Percentiles rank a stretch among this genome's conserved stretches.
These are phyloP conservation scores for Pseudococcus jackbeardsleyi DNA, from an alignment of 2,888 invertebrate genomes.

Conservation along the genomic window DNA sequence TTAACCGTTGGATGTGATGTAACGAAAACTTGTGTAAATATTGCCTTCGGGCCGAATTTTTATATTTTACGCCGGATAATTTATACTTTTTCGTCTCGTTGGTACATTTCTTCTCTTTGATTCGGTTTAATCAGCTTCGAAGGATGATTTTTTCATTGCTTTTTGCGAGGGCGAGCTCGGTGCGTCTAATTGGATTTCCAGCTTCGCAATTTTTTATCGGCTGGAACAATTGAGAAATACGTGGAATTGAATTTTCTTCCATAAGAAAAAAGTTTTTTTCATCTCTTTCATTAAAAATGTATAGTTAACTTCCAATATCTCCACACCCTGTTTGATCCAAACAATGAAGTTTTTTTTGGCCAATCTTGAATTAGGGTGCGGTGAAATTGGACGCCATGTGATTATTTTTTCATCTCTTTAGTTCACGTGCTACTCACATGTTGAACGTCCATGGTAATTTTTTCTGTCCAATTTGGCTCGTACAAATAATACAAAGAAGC, in stretches of 20 bases:
- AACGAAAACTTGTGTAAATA: slow-evolving; percentile 60
- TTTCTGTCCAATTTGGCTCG: background rate
- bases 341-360: slow-evolving; percentile 14
- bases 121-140: background rate
- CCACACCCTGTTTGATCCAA: background rate
- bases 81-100: slow-evolving; percentile 42
- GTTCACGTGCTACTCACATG: slow-evolving; percentile 14
- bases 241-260: background rate
- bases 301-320: background rate
- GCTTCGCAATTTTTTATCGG: slow-evolving; percentile 6
- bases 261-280: background rate
- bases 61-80: slow-evolving; percentile 58
- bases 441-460: background rate
- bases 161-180: background rate
- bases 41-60: slow-evolving; percentile 52
- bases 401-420: slow-evolving; percentile 26
- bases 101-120: background rate
- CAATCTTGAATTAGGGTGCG: slow-evolving; percentile 18
- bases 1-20: slow-evolving; percentile 56
- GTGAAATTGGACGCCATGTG: slow-evolving; percentile 30
- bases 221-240: background rate
- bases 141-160: slow-evolving; percentile 11
- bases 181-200: slow-evolving; percentile 20
- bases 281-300: slow-evolving; percentile 16
- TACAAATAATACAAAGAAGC: background rate